Percentiles rank a stretch among this genome's conserved stretches.
These are phyloP conservation scores for Tridacna gigas DNA, from an alignment of 2,888 invertebrate species.

Conservation along the genomic window DNA sequence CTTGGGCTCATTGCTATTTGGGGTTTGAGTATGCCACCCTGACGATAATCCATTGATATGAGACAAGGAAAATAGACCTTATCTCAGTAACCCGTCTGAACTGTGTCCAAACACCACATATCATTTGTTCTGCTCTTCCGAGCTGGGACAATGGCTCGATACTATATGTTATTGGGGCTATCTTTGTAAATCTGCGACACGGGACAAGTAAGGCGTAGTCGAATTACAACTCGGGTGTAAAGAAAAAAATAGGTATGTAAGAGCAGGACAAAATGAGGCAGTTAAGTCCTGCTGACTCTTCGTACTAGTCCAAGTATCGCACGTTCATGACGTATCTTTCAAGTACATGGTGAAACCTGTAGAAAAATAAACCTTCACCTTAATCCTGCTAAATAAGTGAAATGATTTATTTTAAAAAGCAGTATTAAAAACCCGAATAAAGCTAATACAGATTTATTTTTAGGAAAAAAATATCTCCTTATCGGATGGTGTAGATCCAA, in stretches of 20 bases:
- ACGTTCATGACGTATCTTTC: too few species aligned
- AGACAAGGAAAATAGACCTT: conserved; percentile 25
- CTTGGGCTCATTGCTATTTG: conserved; percentile 32
- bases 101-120: conserved; percentile 35
- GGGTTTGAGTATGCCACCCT: conserved; percentile 47
- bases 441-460: too few species aligned
- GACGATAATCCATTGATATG: conserved; percentile 46
- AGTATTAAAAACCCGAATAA: too few species aligned
- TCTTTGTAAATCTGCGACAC: conserved; percentile 18
- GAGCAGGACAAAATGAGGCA: not conserved
- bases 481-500: too few species aligned
- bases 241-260: not conserved
- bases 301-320: too few species aligned
- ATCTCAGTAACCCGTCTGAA: conserved; percentile 9
- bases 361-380: too few species aligned
- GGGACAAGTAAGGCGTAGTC: conserved; percentile 22
- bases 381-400: too few species aligned
- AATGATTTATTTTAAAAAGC: too few species aligned
- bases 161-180: conserved; percentile 5
- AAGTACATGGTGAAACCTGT: too few species aligned
- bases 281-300: not conserved
- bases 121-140: conserved; percentile 58
- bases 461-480: too few species aligned
- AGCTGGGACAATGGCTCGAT: conserved; percentile 37
- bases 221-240: conserved; percentile 24